Percentiles rank a stretch among this genome's conserved stretches.
These are phyloP conservation scores for Gadus chalcogrammus DNA, from an alignment of 2,113 vertebrate genomes.

Conservation along the genomic window DNA sequence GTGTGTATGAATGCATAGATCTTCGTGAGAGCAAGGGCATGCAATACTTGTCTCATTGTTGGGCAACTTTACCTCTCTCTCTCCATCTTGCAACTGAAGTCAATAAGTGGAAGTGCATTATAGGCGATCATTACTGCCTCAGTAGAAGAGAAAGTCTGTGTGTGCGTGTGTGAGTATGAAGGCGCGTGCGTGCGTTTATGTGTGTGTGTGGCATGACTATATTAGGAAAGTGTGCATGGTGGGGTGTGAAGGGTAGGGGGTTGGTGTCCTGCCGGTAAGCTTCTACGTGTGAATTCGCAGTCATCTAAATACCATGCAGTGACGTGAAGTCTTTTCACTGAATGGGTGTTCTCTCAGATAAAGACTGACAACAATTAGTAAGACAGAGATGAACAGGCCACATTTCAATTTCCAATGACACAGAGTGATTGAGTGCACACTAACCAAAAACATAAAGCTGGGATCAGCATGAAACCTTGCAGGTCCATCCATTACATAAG, in stretches of 20 bases:
- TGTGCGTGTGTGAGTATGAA: neutral
- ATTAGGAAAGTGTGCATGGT: neutral
- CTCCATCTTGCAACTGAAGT: slow-evolving; percentile 13
- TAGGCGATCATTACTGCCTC: slow-evolving; percentile 38
- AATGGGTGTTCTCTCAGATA: slow-evolving; percentile 6
- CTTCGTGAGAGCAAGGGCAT: too few relatives aligned
- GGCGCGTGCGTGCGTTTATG: neutral
- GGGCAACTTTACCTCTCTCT: slow-evolving; percentile 6
- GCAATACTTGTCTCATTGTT: neutral
- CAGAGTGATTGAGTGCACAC: too few relatives aligned
- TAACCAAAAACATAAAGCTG: too few relatives aligned
- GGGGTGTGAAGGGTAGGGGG: neutral
- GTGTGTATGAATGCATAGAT: too few relatives aligned
- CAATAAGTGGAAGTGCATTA: slow-evolving; percentile 37
- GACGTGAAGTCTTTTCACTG: slow-evolving; percentile 11
- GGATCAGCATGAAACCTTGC: too few relatives aligned
- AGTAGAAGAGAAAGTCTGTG: slow-evolving; percentile 2
- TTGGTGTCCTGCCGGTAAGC: too few relatives aligned
- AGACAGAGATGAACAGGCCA: slow-evolving; percentile 8
- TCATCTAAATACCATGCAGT: neutral
- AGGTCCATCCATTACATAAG: neutral
- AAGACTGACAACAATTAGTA: slow-evolving; percentile 46
- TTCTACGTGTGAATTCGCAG: neutral
- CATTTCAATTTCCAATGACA: too few relatives aligned
- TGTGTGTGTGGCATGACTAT: neutral